Evolutionary conservation across 2,113 vertebrate species (phyloP).

Genomic region (Nicator chloris): DNA sequence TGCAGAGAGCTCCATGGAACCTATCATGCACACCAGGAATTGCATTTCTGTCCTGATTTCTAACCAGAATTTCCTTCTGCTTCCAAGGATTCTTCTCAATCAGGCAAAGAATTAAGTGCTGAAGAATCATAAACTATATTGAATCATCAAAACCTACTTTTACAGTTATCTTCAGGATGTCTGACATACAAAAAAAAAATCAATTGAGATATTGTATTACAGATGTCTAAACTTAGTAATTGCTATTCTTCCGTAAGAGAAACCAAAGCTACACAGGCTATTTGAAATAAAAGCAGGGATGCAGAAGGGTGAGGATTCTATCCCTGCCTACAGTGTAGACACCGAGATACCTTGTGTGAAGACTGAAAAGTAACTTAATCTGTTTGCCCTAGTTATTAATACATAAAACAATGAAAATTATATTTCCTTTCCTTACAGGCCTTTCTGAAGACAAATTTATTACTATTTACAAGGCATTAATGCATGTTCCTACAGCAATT

Average conservation of each 20-base stretch:
- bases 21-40: neutral
- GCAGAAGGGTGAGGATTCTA: neutral
- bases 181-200: neutral
- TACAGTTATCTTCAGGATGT: neutral
- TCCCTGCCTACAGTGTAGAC: neutral
- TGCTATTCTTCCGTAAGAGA: neutral
- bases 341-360: neutral
- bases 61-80: neutral
- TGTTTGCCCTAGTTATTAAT: neutral
- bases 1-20: neutral
- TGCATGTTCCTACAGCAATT: neutral
- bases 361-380: neutral
- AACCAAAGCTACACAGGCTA: neutral
- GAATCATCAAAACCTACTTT: neutral
- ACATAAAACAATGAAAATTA: neutral
- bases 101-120: neutral
- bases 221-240: neutral
- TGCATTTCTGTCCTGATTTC: neutral
- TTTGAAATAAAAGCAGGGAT: neutral
- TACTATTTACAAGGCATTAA: neutral
- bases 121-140: neutral
- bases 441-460: neutral
- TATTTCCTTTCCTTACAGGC: neutral
- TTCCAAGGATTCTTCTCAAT: neutral
- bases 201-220: neutral